Conservation (phyloP, 2,888 invertebrate genomes). For the Stomorhina lunata region DNA sequence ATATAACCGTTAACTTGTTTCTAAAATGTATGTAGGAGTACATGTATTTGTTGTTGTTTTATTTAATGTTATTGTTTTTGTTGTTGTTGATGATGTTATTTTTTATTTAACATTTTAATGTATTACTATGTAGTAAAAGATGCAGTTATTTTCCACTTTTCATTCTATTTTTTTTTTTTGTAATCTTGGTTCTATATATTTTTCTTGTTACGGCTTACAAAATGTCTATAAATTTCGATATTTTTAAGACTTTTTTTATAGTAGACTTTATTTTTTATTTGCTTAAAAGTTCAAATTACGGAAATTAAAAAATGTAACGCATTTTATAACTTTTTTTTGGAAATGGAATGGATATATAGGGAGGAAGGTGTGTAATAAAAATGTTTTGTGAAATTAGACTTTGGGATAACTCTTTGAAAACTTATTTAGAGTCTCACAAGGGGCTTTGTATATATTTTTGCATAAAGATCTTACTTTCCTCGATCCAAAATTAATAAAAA, state of each 20-base stretch:
- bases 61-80: slow-evolving; percentile 75
- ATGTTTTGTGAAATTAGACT: too few species aligned
- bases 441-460: too few species aligned
- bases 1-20: slow-evolving; percentile 49
- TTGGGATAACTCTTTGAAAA: too few species aligned
- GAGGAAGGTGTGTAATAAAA: neutral
- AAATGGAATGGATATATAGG: neutral
- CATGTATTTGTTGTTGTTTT: slow-evolving; percentile 66
- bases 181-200: slow-evolving; percentile 2
- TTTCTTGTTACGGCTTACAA: slow-evolving; percentile 41
- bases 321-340: slow-evolving; percentile 70
- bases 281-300: slow-evolving; percentile 78
- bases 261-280: slow-evolving; percentile 9
- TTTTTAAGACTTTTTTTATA: slow-evolving; percentile 78
- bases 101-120: slow-evolving; percentile 63
- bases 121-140: slow-evolving; percentile 56
- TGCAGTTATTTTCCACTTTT: slow-evolving; percentile 47
- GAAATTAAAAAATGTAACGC: slow-evolving; percentile 80
- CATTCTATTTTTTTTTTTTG: slow-evolving; percentile 5
- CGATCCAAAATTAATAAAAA: too few species aligned
- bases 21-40: slow-evolving; percentile 55
- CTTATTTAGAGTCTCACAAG: too few species aligned
- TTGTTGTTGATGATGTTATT: slow-evolving; percentile 30
- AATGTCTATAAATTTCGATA: slow-evolving; percentile 79
- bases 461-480: too few species aligned